Evolutionary conservation across 2,113 vertebrate species (phyloP).

Genomic region (Aythya baeri): DNA sequence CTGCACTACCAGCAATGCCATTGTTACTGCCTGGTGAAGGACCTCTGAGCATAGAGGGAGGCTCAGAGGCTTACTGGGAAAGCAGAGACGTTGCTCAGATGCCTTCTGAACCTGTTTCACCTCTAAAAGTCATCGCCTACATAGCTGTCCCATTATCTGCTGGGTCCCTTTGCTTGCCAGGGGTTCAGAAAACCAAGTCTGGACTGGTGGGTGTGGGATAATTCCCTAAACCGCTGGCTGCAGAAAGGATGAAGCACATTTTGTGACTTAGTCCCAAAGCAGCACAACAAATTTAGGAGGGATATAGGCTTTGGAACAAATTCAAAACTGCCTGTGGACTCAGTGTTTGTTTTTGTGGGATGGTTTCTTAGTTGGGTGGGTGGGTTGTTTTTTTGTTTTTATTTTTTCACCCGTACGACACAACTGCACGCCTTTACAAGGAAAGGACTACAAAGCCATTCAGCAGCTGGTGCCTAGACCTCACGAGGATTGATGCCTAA

Average conservation of each 20-base stretch:
- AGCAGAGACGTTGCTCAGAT: neutral
- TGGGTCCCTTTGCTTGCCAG: neutral
- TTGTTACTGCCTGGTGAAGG: neutral
- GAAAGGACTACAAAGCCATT: rapidly evolving
- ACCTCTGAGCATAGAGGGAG: neutral
- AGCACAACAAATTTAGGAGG: neutral
- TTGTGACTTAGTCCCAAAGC: neutral
- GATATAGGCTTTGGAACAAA: neutral
- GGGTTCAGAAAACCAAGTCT: neutral
- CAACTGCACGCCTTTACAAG: neutral
- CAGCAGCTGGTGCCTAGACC: neutral
- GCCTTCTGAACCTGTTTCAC: neutral
- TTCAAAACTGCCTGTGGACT: neutral
- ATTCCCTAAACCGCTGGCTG: neutral
- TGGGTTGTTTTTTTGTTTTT: neutral
- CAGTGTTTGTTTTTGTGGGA: neutral
- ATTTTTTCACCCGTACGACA: neutral
- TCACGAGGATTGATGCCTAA: neutral
- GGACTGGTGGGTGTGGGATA: neutral
- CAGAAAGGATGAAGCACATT: neutral
- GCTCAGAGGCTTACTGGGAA: neutral
- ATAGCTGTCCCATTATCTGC: neutral
- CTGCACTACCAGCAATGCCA: neutral
- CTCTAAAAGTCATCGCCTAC: neutral
- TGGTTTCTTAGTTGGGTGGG: neutral